Evolutionary conservation across 2,113 vertebrate species (phyloP).

Genomic region (Menidia beryllina): DNA sequence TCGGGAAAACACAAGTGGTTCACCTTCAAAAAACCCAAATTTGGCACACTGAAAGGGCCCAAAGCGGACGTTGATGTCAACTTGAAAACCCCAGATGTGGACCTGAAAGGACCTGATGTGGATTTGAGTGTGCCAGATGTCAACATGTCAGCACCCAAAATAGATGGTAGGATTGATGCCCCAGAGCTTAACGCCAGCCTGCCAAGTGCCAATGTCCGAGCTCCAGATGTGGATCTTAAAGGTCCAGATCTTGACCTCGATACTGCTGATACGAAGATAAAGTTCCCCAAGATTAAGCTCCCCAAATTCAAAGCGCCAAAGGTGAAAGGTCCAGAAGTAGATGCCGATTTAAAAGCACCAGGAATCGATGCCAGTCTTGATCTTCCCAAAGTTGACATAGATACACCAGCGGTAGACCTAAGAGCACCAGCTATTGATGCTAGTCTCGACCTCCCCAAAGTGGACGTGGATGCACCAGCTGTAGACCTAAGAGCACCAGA

Average conservation of each 20-base stretch:
- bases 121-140: conserved; percentile 57
- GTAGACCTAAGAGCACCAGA: conserved; percentile 25
- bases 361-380: conserved; percentile 31
- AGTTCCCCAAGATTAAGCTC: conserved; percentile 52
- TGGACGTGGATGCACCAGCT: conserved; percentile 13
- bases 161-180: conserved; percentile 45
- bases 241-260: conserved; percentile 12
- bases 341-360: conserved; percentile 46
- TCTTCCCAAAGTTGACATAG: conserved; percentile 33
- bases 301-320: conserved; percentile 60
- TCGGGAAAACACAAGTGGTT: conserved; percentile 72
- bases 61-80: conserved; percentile 62
- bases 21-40: conserved; percentile 68
- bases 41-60: conserved; percentile 50
- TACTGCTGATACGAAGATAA: conserved; percentile 43
- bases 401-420: conserved; percentile 42
- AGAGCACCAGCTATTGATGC: conserved; percentile 13
- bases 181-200: conserved; percentile 42
- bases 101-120: conserved; percentile 43
- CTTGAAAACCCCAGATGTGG: conserved; percentile 45
- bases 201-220: conserved; percentile 53
- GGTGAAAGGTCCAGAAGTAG: conserved; percentile 45
- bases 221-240: conserved; percentile 13
- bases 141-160: conserved; percentile 56
- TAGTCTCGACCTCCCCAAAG: conserved; percentile 21